phyloP scores from a whole-genome alignment of 2,113 vertebrate genomes.

The Helogale parvula region DNA sequence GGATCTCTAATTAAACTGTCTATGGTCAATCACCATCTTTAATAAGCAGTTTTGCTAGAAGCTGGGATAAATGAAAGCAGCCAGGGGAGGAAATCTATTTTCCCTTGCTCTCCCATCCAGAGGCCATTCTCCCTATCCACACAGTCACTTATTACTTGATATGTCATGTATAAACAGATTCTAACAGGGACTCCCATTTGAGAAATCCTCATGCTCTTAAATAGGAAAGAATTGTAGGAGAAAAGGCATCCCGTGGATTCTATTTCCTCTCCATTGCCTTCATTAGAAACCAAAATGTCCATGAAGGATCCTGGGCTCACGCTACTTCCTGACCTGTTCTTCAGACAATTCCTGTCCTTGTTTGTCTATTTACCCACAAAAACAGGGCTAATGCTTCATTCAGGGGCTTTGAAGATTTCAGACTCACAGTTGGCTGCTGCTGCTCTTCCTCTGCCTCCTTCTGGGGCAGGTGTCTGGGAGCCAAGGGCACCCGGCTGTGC shows the following conservation, averaged over 20 bases:
- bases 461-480: neutral
- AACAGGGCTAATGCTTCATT: neutral
- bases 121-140: neutral
- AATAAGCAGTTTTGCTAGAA: neutral
- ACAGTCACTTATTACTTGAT: neutral
- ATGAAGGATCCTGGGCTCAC: neutral
- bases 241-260: neutral
- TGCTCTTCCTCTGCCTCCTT: neutral
- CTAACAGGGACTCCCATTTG: neutral
- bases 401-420: neutral
- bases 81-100: neutral
- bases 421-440: neutral
- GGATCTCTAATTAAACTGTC: neutral
- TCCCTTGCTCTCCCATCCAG: neutral
- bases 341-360: neutral
- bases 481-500: neutral
- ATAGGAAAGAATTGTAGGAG: neutral
- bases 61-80: neutral
- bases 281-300: neutral
- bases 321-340: neutral
- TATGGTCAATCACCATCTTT: neutral
- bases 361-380: neutral
- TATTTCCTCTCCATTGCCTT: neutral
- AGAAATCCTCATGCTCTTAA: neutral
- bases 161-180: neutral